Percentiles rank a stretch among this genome's conserved stretches.
These are phyloP conservation scores for Leuciscus idus DNA, from an alignment of 2,113 vertebrate species.

Conservation along the genomic window DNA sequence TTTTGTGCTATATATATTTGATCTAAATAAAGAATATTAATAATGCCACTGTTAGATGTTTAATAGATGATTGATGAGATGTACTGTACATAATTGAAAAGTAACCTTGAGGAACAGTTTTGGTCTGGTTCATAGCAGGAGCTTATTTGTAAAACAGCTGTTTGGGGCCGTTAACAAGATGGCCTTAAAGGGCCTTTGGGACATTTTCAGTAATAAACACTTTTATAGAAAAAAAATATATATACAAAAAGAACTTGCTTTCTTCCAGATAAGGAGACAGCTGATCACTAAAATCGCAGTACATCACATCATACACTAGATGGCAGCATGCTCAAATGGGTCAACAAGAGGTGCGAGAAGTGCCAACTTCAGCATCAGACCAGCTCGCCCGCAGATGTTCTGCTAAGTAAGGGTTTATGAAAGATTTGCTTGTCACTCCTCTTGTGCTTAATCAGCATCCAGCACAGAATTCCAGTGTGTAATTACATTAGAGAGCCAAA, in stretches of 20 bases:
- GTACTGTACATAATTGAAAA: too few species aligned
- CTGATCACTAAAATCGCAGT: neutral
- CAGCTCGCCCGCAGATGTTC: conserved; percentile 27
- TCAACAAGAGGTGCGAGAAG: neutral
- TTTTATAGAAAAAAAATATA: neutral
- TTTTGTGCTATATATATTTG: too few species aligned
- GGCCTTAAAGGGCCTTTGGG: neutral
- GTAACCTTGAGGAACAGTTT: too few species aligned
- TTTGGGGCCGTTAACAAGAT: neutral
- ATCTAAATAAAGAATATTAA: too few species aligned
- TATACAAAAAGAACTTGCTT: neutral
- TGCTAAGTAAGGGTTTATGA: conserved; percentile 38
- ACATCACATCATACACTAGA: conserved; percentile 50
- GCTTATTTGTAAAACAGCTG: too few species aligned
- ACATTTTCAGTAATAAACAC: neutral
- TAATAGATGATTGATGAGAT: too few species aligned
- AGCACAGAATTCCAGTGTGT: conserved; percentile 11
- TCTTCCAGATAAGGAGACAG: neutral
- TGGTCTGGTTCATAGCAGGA: too few species aligned
- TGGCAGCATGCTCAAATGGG: conserved; percentile 45
- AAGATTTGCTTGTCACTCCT: conserved; percentile 37
- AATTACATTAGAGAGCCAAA: conserved; percentile 2
- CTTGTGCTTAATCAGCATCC: conserved; percentile 33
- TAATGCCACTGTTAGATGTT: too few species aligned
- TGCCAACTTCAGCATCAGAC: conserved; percentile 15